A percentile compares a stretch with the other conserved stretches of the same genome.
Evolutionary conservation across 2,888 invertebrate genomes (phyloP).

Genomic region (Coremacera marginata): DNA sequence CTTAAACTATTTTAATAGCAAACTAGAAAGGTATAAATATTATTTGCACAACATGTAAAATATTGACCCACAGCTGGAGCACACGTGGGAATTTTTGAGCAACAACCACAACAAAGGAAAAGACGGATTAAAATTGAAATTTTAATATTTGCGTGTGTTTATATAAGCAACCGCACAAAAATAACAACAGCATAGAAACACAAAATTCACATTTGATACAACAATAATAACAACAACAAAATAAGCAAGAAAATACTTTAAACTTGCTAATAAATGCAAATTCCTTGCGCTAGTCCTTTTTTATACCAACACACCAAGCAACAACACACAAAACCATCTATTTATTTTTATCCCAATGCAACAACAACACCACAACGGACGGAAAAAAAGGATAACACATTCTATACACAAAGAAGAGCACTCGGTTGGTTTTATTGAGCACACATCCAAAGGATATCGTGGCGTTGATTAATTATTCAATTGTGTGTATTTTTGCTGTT

Average conservation of each 20-base stretch:
- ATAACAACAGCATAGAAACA: not conserved
- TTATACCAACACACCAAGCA: not conserved
- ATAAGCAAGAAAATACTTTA: not conserved
- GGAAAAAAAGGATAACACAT: not conserved
- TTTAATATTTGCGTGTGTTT: not conserved
- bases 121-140: not conserved
- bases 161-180: not conserved
- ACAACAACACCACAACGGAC: not conserved
- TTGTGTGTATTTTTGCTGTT: not conserved
- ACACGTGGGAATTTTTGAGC: not conserved
- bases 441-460: not conserved
- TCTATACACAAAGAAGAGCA: not conserved
- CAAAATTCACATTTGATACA: not conserved
- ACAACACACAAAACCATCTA: not conserved
- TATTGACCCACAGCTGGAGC: too few species aligned
- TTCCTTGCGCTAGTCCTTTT: not conserved
- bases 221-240: not conserved
- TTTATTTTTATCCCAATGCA: too few species aligned
- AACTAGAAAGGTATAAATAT: too few species aligned
- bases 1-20: too few species aligned
- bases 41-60: too few species aligned
- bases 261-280: slow-evolving; percentile 2
- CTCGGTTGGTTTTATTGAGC: not conserved
- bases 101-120: not conserved
- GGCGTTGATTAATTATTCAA: slow-evolving; percentile 25